Evolutionary conservation across 2,888 invertebrate genomes (phyloP), one percentile per base, ranked within the genome.

Genomic region (Amblyjoppa fuscipennis): DNA sequence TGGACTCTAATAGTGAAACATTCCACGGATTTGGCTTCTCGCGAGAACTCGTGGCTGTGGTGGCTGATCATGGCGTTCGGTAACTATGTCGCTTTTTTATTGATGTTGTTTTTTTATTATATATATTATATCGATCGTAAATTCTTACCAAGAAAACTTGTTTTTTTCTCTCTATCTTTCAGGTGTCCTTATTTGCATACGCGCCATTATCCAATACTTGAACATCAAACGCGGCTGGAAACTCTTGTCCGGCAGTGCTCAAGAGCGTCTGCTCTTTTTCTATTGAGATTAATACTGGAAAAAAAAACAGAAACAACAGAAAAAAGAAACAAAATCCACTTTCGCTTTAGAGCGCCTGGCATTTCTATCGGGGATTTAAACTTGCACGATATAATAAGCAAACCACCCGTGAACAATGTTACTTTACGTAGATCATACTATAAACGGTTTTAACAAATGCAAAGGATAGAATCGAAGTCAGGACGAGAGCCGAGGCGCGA

Each of bases 1-100:
- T 99, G 98, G 98, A 98, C 98, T 49, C 96, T 98, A 90, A 98
- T 98, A 92, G 98, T 98, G 13, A 98, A 98, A 93, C 97, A 98
- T 93, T 98, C 98, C 89, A 98, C 98, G 75, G 98, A 98, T 92
- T 95, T 98, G 89, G 97, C 97, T 81, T 97, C 97, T 11, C 97
- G 97, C 92, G 98, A 98, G 94, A 98, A 98, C 94, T 97, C 97
- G 75, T 98, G 98, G 98, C 95, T 98, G 41, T 98, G 98, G 98
- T 98, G 98, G 98, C 95, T 98, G 61, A 98, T 98, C 89, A 98
- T 98, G 97, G 97, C 97, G 61, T 98, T 98, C 93, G 98, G 98
- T 97, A 93, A 95, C 95, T 92, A 59, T 79, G 56, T 81, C 28
- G n/a, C 34, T 64, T 71, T 66, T 20, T 45, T 9, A n/a, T 34